phyloP scores from a whole-genome alignment of 2,888 invertebrate genomes.

The Eupithecia dodoneata region DNA sequence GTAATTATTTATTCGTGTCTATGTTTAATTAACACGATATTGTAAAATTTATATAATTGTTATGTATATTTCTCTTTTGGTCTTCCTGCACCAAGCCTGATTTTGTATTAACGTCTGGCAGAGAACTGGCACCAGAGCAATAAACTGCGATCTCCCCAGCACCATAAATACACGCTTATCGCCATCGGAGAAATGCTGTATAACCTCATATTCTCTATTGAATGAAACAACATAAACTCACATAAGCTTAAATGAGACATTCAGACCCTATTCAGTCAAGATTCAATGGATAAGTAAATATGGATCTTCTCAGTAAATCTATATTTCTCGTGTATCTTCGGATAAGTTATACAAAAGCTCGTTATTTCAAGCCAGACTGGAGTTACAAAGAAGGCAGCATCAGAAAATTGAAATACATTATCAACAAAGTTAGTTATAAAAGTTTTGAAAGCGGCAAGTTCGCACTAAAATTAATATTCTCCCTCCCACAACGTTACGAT shows the following conservation, averaged over 20 bases:
- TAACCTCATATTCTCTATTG: slow-evolving; percentile 20
- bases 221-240: slow-evolving; percentile 12
- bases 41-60: background rate
- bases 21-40: background rate
- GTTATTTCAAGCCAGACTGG: background rate
- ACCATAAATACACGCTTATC: slow-evolving; percentile 49
- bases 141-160: slow-evolving; percentile 47
- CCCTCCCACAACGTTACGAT: background rate
- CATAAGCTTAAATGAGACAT: slow-evolving; percentile 9
- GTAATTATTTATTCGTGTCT: background rate
- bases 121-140: slow-evolving; percentile 34
- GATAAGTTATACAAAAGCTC: background rate
- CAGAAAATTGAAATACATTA: background rate
- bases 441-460: background rate
- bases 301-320: background rate
- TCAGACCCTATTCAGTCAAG: background rate
- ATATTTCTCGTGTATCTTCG: background rate
- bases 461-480: background rate
- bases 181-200: slow-evolving; percentile 18
- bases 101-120: slow-evolving; percentile 41
- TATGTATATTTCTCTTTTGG: background rate
- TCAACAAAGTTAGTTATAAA: background rate
- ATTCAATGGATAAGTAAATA: slow-evolving; percentile 3
- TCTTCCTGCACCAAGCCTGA: slow-evolving; percentile 24
- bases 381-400: background rate